Evolutionary conservation across 1,140 invertebrate genomes (phyloP), one percentile per base, ranked within the genome.

Genomic region (Conopomorpha cramerella): DNA sequence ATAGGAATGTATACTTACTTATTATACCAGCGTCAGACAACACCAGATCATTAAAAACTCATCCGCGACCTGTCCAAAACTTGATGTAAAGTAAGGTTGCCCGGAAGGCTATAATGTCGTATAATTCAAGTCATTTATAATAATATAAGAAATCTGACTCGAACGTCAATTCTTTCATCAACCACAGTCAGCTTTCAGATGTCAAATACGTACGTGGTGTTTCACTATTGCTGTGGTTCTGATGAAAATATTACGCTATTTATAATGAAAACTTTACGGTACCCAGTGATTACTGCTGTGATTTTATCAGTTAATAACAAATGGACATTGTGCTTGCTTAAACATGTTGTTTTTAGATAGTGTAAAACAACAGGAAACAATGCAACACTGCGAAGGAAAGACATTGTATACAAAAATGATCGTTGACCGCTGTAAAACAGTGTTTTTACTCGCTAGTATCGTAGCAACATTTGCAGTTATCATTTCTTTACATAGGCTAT

Each of bases 331-430:
- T 32, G 27, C 33, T 27, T 49, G 39, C 39, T n/a, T n/a, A 43
- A 50, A 27, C 43, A 74, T 76, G 71, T 51, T 71, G 45, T 58
- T 65, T 19, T 46, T 68, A 67, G 64, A 57, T 68, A 71, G 55
- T 19, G 33, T 47, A 3, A 39, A 34, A 1, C 36, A 55, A 44
- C 40, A 39, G 13, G 50, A 61, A 53, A 64, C 45, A 10, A 72
- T 76, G 67, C 56, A 63, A 50, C 53, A n/a, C 44, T 29, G 44
- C 38, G 45, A 44, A 43, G 8, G 48, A 47, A 31, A 55, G 41
- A 25, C 39, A 49, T 53, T 62, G 13, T 43, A 53, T 23, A 42
- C 62, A 6, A 76, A 62, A 58, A 67, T 67, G 56, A 48, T 67
- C 28, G 25, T 63, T 36, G 67, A 67, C 41, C 55, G 51, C 33